Evolutionary conservation across 2,888 invertebrate species (phyloP).

Genomic region (Hypomecis punctinalis): DNA sequence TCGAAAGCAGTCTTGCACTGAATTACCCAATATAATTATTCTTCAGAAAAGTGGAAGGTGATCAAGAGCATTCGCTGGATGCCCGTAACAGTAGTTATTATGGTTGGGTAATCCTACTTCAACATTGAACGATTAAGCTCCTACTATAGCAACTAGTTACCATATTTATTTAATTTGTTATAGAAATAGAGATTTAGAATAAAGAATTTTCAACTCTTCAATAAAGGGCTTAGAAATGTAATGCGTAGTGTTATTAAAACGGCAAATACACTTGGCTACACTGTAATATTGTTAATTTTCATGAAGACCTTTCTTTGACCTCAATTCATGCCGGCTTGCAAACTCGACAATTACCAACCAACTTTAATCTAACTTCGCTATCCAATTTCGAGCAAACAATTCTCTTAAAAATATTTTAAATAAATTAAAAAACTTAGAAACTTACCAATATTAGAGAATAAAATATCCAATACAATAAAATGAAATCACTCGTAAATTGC

Average conservation of each 20-base stretch:
- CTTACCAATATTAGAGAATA: slow-evolving; percentile 18
- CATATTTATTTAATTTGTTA: too few species aligned
- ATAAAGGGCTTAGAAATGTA: background rate
- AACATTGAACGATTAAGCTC: too few species aligned
- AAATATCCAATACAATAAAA: slow-evolving; percentile 8
- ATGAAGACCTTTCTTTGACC: slow-evolving; percentile 42
- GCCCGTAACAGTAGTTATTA: too few species aligned
- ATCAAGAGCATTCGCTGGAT: too few species aligned
- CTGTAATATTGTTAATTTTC: background rate
- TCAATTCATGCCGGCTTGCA: slow-evolving; percentile 24
- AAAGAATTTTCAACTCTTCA: too few species aligned
- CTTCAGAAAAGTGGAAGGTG: too few species aligned
- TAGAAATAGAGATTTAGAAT: too few species aligned
- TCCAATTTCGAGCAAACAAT: background rate
- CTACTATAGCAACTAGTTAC: too few species aligned
- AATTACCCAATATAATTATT: too few species aligned
- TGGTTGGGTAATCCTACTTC: too few species aligned
- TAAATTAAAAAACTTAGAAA: background rate
- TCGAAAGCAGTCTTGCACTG: too few species aligned
- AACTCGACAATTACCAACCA: background rate
- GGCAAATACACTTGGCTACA: background rate
- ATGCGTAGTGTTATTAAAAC: background rate
- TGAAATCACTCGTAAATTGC: slow-evolving; percentile 8
- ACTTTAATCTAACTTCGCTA: background rate
- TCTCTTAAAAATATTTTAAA: background rate